Conservation (phyloP, 2,888 invertebrate genomes). For the Chrysodeixis includens region DNA sequence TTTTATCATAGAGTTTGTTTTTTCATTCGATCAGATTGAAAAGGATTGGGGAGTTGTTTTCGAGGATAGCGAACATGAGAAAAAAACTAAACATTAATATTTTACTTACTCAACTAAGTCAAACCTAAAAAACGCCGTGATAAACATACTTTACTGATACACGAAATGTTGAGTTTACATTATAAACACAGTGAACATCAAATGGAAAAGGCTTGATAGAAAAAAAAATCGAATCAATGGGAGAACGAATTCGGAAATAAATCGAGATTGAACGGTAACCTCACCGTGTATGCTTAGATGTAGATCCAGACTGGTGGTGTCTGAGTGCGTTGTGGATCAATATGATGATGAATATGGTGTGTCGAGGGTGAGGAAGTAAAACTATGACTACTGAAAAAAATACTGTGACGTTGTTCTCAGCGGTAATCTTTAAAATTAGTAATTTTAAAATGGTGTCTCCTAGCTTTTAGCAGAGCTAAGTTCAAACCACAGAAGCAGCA, state of each 20-base stretch:
- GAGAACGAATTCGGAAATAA: slow-evolving; percentile 1
- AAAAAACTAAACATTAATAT: not conserved
- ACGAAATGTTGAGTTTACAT: too few relatives aligned
- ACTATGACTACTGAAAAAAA: too few relatives aligned
- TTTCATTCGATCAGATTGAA: not conserved
- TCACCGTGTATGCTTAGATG: not conserved
- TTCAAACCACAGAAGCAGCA: too few relatives aligned
- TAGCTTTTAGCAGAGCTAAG: too few relatives aligned
- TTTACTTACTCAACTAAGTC: too few relatives aligned
- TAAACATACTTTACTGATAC: too few relatives aligned
- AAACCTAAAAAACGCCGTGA: too few relatives aligned
- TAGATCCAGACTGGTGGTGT: not conserved
- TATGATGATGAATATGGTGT: too few relatives aligned
- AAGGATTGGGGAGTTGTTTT: not conserved
- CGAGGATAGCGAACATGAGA: not conserved
- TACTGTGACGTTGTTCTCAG: too few relatives aligned
- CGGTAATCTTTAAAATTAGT: too few relatives aligned
- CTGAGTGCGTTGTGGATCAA: not conserved
- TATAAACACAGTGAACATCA: not conserved
- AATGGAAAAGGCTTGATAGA: not conserved
- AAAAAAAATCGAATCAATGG: slow-evolving; percentile 1
- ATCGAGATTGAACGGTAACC: slow-evolving; percentile 1
- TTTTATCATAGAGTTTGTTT: slow-evolving; percentile 29
- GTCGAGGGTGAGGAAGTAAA: too few relatives aligned
- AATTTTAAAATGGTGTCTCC: too few relatives aligned